phyloP scores from a whole-genome alignment of 2,888 invertebrate genomes.

The Agonopterix subpropinquella region DNA sequence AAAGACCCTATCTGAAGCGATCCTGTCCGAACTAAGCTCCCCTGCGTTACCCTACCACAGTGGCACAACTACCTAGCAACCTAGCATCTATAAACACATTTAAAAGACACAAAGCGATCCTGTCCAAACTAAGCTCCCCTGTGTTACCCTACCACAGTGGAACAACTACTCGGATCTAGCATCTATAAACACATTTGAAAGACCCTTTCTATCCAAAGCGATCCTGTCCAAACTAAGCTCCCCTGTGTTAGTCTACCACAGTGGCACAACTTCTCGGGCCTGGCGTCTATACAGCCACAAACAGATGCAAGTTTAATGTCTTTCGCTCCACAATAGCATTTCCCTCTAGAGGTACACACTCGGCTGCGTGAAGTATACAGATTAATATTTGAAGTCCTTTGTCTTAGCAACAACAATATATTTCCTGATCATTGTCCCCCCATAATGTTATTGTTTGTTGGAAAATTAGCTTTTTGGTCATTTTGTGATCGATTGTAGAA shows the following conservation, averaged over 20 bases:
- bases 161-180: no score
- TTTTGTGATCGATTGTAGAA: no score
- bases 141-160: no score
- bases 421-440: constrained; percentile 1
- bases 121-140: no score
- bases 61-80: no score
- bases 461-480: background rate
- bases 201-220: no score
- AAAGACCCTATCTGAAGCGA: no score
- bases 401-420: constrained; percentile 4
- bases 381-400: constrained; percentile 11
- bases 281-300: constrained; percentile 51
- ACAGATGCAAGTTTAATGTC: constrained; percentile 66
- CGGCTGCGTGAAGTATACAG: constrained; percentile 4
- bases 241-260: constrained; percentile 2
- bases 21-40: no score
- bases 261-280: constrained; percentile 34
- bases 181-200: no score
- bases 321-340: constrained; percentile 22
- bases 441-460: background rate
- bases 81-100: no score
- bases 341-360: constrained; percentile 6
- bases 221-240: background rate
- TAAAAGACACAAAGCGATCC: no score
- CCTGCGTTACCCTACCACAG: no score